Conservation (phyloP, 2,888 invertebrate genomes). For the Mesoligia furuncula region DNA sequence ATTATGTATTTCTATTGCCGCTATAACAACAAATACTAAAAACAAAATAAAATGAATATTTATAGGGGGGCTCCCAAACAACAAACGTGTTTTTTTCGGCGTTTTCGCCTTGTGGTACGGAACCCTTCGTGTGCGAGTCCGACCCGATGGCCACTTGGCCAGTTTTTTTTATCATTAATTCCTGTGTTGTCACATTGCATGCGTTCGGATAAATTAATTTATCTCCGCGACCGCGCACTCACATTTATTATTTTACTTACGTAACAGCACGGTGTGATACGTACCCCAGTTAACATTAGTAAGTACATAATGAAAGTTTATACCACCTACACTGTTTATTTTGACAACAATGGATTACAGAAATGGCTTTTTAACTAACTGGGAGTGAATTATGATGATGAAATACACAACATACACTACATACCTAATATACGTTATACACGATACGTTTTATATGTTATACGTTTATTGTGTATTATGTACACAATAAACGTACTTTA, state of each 20-base stretch:
- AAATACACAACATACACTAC: neutral
- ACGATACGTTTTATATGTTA: neutral
- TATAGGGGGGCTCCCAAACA: too few species aligned
- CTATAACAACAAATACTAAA: too few species aligned
- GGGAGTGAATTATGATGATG: constrained; percentile 28
- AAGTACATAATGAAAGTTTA: constrained; percentile 60
- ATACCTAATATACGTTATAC: neutral
- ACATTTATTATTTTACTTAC: neutral
- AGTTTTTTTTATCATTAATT: too few species aligned
- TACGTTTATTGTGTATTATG: neutral
- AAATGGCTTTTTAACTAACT: constrained; percentile 49
- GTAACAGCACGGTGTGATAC: constrained; percentile 41
- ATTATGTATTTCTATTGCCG: too few species aligned
- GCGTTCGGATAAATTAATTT: neutral
- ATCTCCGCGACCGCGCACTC: neutral
- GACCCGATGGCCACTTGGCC: too few species aligned
- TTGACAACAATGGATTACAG: constrained; percentile 56
- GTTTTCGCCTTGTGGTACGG: too few species aligned
- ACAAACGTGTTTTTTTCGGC: too few species aligned
- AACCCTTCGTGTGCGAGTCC: too few species aligned
- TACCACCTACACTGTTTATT: constrained; percentile 56
- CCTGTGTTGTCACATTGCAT: neutral
- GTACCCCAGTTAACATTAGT: constrained; percentile 49
- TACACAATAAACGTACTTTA: too few species aligned
- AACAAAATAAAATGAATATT: too few species aligned